Percentiles rank a stretch among this genome's conserved stretches.
phyloP scores from a whole-genome alignment of 2,113 vertebrate species.

The Odobenus rosmarus region DNA sequence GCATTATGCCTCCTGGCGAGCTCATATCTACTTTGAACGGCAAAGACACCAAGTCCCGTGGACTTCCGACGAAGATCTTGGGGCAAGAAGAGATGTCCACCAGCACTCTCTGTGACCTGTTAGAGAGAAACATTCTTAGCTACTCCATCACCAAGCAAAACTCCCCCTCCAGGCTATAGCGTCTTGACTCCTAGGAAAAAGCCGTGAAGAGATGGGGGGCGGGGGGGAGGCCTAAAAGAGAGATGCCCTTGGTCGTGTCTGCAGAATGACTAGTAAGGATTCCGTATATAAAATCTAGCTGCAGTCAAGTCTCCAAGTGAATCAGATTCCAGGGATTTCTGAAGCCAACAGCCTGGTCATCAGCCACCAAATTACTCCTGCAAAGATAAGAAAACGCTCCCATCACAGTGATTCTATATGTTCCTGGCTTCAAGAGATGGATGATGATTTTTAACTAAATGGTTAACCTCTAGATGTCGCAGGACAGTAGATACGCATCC shows the following conservation, averaged over 20 bases:
- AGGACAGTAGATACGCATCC: background rate
- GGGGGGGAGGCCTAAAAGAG: background rate
- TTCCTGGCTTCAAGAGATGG: background rate
- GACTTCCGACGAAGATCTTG: slow-evolving; percentile 69
- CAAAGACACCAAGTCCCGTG: slow-evolving; percentile 68
- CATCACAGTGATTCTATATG: background rate
- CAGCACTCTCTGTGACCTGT: slow-evolving; percentile 69
- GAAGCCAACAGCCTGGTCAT: background rate
- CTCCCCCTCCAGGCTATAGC: background rate
- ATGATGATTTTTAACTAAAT: background rate
- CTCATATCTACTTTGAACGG: slow-evolving; percentile 65
- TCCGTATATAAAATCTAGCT: background rate
- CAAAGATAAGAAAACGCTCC: background rate
- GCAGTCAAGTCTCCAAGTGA: background rate
- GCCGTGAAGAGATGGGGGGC: background rate
- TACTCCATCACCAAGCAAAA: slow-evolving; percentile 58
- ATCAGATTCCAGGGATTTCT: background rate
- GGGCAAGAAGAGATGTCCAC: slow-evolving; percentile 68
- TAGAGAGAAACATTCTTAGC: slow-evolving; percentile 78
- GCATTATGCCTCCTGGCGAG: slow-evolving; percentile 56
- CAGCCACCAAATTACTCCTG: background rate
- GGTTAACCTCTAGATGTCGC: background rate
- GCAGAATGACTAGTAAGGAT: background rate
- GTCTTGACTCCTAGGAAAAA: slow-evolving; percentile 1
- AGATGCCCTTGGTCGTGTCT: background rate